Percentiles rank a stretch among this genome's conserved stretches.
Evolutionary conservation across 2,797 vertebrate genomes (phyloP).

Genomic region (Ibycter americanus): DNA sequence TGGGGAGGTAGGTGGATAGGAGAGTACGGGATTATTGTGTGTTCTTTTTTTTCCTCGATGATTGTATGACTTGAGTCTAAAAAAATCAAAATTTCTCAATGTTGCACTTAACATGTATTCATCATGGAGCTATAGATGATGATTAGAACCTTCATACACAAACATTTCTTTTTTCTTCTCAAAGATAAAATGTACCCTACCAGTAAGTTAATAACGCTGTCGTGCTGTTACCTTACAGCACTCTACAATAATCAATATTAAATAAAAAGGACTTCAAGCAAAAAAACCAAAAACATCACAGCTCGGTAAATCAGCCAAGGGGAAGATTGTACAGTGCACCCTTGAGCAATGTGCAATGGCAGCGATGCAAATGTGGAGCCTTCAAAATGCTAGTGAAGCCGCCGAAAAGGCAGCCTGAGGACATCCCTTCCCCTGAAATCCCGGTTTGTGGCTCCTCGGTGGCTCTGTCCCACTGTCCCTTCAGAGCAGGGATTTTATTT

Average conservation of each 20-base stretch:
- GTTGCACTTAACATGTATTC: conserved; percentile 22
- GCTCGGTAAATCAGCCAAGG: not conserved
- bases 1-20: not conserved
- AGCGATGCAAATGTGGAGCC: not conserved
- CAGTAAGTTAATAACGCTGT: conserved; percentile 20
- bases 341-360: not conserved
- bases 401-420: not conserved
- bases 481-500: not conserved
- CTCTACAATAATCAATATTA: conserved; percentile 49
- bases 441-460: accelerated
- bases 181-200: not conserved
- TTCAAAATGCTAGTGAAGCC: not conserved
- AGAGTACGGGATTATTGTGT: not conserved
- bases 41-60: not conserved
- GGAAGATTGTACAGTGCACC: not conserved
- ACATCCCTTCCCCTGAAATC: not conserved
- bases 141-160: conserved; percentile 28
- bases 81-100: conserved; percentile 35
- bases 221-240: not conserved
- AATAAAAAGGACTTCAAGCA: conserved; percentile 8
- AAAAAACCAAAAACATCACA: not conserved
- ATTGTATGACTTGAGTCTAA: not conserved
- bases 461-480: not conserved
- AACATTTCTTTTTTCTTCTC: not conserved
- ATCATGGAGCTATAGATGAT: conserved; percentile 9